phyloP scores from a whole-genome alignment of 2,113 vertebrate species.

The Papio anubis region DNA sequence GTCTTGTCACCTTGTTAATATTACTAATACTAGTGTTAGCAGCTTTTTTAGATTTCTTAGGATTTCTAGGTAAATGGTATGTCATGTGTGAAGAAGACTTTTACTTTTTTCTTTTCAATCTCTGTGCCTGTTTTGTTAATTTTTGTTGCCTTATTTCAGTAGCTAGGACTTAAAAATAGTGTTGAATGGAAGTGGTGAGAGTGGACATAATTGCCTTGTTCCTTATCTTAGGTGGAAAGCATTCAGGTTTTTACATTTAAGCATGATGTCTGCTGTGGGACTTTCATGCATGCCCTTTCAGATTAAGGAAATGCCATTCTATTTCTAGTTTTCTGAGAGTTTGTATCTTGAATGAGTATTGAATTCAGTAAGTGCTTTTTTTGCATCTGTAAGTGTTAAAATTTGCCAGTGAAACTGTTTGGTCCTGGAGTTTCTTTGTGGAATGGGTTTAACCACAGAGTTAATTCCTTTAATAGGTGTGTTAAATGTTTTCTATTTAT shows the following conservation, averaged over 20 bases:
- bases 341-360: background rate
- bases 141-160: background rate
- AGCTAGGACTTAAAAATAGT: background rate
- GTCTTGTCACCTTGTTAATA: background rate
- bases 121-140: background rate
- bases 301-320: background rate
- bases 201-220: background rate
- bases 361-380: background rate
- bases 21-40: background rate
- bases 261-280: background rate
- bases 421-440: background rate
- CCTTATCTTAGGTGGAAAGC: background rate
- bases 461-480: background rate
- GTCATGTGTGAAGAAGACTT: background rate
- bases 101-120: background rate
- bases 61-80: background rate
- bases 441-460: background rate
- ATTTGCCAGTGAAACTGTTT: background rate
- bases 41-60: background rate
- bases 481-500: conserved; percentile 9
- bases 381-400: background rate
- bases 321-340: background rate
- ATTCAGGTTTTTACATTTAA: background rate
- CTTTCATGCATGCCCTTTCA: background rate
- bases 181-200: background rate